phyloP scores from a whole-genome alignment of 2,113 vertebrate species.

The Lanius collurio region DNA sequence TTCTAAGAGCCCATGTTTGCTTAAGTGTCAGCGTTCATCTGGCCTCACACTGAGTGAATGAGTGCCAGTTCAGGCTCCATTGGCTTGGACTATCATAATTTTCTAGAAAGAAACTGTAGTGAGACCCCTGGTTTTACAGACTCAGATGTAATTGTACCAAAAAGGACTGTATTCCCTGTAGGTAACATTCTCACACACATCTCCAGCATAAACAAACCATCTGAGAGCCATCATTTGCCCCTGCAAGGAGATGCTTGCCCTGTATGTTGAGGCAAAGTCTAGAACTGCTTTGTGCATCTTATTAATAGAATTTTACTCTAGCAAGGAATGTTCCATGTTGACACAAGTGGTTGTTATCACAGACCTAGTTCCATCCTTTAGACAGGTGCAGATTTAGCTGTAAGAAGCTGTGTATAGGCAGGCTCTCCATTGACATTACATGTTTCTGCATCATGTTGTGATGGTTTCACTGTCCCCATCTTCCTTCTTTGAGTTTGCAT shows the following conservation, averaged over 20 bases:
- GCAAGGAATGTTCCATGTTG: not conserved
- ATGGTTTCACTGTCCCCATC: not conserved
- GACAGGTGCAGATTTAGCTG: not conserved
- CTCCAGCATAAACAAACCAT: not conserved
- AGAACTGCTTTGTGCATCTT: not conserved
- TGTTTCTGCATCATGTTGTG: not conserved
- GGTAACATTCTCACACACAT: not conserved
- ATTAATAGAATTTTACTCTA: not conserved
- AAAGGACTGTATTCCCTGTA: not conserved
- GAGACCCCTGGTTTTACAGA: not conserved
- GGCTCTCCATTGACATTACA: not conserved
- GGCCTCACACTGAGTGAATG: not conserved
- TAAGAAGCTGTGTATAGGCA: not conserved
- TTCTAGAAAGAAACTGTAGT: not conserved
- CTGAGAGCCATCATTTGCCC: not conserved
- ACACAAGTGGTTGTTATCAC: not conserved
- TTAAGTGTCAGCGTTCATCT: not conserved
- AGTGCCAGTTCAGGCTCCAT: not conserved
- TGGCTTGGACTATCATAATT: not conserved
- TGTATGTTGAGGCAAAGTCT: not conserved
- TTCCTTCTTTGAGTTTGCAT: not conserved
- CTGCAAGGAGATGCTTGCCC: not conserved
- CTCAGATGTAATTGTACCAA: not conserved
- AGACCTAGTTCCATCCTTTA: not conserved
- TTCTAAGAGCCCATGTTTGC: not conserved